These are phyloP conservation scores for Scrobipalpa costella DNA, from an alignment of 2,888 invertebrate genomes.

Conservation along the genomic window DNA sequence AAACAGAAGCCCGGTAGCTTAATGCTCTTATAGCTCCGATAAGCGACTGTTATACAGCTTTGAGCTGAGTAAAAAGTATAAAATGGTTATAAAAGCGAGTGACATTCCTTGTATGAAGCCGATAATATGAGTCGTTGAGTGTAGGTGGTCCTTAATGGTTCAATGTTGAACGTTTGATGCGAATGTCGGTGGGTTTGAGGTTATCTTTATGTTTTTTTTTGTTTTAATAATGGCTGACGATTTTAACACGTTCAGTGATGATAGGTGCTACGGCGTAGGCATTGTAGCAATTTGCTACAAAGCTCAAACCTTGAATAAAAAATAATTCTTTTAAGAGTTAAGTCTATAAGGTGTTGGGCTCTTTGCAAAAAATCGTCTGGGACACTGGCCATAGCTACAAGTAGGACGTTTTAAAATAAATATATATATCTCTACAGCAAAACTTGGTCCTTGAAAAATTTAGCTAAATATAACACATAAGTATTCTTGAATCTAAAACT, in stretches of 20 bases:
- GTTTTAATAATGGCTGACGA: background rate
- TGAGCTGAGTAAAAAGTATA: conserved; percentile 43
- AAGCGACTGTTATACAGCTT: conserved; percentile 13
- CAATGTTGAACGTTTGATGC: conserved; percentile 16
- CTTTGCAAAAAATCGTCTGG: too few relatives aligned
- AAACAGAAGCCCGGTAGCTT: conserved; percentile 33
- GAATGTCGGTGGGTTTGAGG: background rate
- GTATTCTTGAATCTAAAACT: too few relatives aligned
- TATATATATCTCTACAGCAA: too few relatives aligned
- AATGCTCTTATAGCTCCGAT: conserved; percentile 60
- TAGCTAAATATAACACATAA: too few relatives aligned
- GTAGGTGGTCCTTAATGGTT: conserved; percentile 20
- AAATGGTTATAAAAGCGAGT: conserved; percentile 49
- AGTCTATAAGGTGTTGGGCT: too few relatives aligned
- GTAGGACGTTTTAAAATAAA: too few relatives aligned
- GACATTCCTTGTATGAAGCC: conserved; percentile 69
- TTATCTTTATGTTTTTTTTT: background rate
- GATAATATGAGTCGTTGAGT: conserved; percentile 40
- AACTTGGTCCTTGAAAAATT: too few relatives aligned
- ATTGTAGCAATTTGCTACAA: background rate
- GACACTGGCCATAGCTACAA: too few relatives aligned
- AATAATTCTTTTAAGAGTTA: too few relatives aligned
- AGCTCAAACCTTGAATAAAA: too few relatives aligned
- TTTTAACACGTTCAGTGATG: background rate
- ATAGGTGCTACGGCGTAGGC: background rate